These are phyloP conservation scores for Acanthisitta chloris DNA, from an alignment of 2,113 vertebrate species.

Conservation along the genomic window DNA sequence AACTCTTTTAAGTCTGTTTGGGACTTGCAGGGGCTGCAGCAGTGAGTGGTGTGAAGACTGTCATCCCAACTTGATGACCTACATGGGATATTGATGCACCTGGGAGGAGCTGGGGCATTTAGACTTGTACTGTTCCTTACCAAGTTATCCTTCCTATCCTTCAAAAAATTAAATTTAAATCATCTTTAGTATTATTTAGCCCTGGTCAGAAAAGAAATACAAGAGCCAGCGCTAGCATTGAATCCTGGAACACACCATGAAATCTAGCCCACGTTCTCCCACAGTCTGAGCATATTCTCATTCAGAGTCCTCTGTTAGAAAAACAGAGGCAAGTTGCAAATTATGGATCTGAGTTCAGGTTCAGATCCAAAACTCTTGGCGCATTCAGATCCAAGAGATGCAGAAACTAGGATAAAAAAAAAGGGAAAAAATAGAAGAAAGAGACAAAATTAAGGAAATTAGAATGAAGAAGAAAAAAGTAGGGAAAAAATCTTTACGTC, in stretches of 20 bases:
- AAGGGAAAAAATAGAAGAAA: background rate
- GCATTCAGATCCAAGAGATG: background rate
- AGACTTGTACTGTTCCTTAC: background rate
- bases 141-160: background rate
- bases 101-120: background rate
- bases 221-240: background rate
- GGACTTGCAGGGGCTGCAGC: background rate
- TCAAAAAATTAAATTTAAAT: background rate
- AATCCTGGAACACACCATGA: background rate
- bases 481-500: rapidly evolving
- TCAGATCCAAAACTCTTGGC: background rate
- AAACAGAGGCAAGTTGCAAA: background rate
- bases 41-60: background rate
- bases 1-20: background rate
- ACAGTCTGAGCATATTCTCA: background rate
- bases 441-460: background rate
- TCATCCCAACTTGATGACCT: background rate
- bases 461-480: background rate
- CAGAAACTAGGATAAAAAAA: background rate
- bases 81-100: rapidly evolving
- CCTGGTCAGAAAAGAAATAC: background rate
- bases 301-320: background rate
- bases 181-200: background rate
- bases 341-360: background rate
- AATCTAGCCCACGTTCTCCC: background rate